A percentile compares a stretch with the other conserved stretches of the same genome.
Conservation (phyloP, 2,113 vertebrate genomes). For the Junco hyemalis region DNA sequence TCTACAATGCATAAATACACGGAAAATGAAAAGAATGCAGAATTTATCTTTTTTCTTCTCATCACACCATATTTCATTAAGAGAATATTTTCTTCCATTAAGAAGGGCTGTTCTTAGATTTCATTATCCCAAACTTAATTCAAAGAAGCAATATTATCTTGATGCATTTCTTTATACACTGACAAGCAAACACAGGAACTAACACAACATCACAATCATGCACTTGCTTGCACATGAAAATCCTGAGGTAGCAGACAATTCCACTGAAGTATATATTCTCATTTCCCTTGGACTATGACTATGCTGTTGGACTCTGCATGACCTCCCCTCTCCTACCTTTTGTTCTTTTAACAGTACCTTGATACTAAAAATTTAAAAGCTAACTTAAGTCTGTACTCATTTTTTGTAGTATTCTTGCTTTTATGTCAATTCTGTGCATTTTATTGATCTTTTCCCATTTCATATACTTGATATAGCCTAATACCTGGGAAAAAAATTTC, state of each 20-base stretch:
- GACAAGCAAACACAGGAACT: not conserved
- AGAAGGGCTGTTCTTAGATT: not conserved
- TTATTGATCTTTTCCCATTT: not conserved
- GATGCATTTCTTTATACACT: not conserved
- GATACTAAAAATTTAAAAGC: not conserved
- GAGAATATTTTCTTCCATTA: not conserved
- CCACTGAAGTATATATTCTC: not conserved
- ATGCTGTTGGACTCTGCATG: not conserved
- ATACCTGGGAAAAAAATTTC: not conserved
- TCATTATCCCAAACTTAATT: not conserved
- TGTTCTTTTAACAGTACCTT: not conserved
- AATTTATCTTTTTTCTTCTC: not conserved
- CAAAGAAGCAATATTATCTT: not conserved
- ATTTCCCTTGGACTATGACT: not conserved
- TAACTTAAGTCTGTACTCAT: not conserved
- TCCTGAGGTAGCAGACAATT: not conserved
- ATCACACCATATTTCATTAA: not conserved
- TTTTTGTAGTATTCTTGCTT: not conserved
- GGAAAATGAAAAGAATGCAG: not conserved
- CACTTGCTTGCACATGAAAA: not conserved
- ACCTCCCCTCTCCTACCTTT: accelerated
- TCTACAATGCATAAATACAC: not conserved
- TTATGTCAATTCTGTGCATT: not conserved
- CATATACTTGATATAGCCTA: not conserved
- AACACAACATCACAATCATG: not conserved